Evolutionary conservation across 2,113 vertebrate species (phyloP).

Genomic region (Anas platyrhynchos): DNA sequence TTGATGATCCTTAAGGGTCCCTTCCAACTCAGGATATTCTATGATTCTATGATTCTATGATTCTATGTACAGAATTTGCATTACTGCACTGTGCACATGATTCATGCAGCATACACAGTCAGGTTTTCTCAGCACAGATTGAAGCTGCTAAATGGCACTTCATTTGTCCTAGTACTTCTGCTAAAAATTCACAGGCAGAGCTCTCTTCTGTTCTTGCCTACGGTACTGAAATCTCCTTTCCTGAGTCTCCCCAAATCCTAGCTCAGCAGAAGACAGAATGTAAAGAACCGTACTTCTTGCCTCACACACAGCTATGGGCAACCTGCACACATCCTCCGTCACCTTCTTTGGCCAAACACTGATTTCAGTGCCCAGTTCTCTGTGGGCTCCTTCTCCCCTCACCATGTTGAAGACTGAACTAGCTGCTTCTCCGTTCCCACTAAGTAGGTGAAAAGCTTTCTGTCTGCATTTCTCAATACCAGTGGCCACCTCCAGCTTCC

Average conservation of each 20-base stretch:
- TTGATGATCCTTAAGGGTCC: too few species aligned
- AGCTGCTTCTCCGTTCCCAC: neutral
- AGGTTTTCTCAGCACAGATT: neutral
- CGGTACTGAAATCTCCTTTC: neutral
- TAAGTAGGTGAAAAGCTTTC: neutral
- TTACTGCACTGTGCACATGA: neutral
- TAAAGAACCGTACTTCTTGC: neutral
- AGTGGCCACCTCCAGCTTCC: neutral
- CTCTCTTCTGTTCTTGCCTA: neutral
- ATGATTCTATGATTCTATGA: too few species aligned
- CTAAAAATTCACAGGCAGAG: neutral
- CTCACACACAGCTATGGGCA: neutral
- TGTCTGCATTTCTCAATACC: neutral
- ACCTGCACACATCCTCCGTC: neutral
- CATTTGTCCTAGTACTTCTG: neutral
- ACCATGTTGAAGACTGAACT: neutral
- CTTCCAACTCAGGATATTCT: too few species aligned
- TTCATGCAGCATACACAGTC: neutral
- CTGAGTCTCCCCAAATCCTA: neutral
- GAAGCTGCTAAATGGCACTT: neutral
- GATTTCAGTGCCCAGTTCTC: neutral
- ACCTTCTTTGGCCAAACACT: neutral
- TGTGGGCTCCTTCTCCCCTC: neutral
- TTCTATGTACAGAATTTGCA: neutral
- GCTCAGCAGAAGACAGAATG: neutral